Conservation (phyloP, 2,113 vertebrate species). For the Naja naja region DNA sequence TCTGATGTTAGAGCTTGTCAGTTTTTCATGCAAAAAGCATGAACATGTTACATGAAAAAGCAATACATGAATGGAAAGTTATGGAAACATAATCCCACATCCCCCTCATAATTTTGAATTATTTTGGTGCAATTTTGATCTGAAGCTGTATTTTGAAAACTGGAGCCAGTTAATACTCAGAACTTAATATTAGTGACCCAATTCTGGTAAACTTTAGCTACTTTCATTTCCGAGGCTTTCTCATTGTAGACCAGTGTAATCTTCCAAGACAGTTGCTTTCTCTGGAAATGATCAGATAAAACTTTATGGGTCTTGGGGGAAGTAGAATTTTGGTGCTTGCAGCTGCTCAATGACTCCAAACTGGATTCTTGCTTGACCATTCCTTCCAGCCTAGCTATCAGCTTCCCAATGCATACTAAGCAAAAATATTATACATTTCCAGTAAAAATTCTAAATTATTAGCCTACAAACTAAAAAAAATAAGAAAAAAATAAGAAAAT, state of each 20-base stretch:
- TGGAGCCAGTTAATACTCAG: too few species aligned
- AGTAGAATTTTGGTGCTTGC: not conserved
- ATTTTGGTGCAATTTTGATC: too few species aligned
- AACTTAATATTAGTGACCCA: too few species aligned
- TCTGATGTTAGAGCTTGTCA: too few species aligned
- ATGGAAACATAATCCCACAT: too few species aligned
- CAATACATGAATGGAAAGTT: too few species aligned
- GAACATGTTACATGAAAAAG: too few species aligned
- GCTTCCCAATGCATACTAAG: not conserved
- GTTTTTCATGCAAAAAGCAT: too few species aligned
- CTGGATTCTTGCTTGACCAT: not conserved
- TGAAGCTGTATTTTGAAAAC: too few species aligned
- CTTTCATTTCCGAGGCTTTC: too few species aligned
- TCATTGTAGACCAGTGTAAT: not conserved
- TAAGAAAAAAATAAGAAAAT: not conserved
- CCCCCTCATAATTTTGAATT: too few species aligned
- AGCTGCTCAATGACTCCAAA: not conserved
- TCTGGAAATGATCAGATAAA: not conserved
- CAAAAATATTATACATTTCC: not conserved
- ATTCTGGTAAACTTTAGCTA: too few species aligned
- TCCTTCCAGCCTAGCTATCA: not conserved
- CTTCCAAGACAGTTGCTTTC: not conserved
- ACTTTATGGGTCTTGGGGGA: not conserved
- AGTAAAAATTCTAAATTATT: not conserved
- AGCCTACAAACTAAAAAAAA: not conserved